phyloP scores from a whole-genome alignment of 2,888 invertebrate species.

The Athrips mouffetella region DNA sequence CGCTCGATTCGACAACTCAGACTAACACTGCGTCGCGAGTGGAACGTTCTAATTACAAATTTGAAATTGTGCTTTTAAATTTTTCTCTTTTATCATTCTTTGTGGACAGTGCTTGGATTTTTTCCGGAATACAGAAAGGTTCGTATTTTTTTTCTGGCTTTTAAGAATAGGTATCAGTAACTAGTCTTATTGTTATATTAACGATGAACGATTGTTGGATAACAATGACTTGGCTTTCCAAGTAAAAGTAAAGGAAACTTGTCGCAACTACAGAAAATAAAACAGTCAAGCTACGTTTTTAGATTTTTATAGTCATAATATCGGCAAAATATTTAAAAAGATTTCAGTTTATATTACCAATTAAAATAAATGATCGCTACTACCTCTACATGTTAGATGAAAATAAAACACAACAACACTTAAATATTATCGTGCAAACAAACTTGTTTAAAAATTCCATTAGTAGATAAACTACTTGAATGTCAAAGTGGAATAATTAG shows the following conservation, averaged over 20 bases:
- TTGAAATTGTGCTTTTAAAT: conserved; percentile 40
- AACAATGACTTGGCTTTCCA: conserved; percentile 30
- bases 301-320: no score
- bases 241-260: conserved; percentile 28
- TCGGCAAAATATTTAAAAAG: no score
- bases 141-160: conserved; percentile 28
- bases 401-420: no score
- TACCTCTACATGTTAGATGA: no score
- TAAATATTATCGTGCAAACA: no score
- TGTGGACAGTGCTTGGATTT: conserved; percentile 65
- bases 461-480: no score
- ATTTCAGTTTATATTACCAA: background rate
- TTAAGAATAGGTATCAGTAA: background rate
- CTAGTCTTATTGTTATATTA: conserved; percentile 22
- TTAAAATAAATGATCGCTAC: no score
- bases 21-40: conserved; percentile 50
- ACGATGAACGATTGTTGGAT: conserved; percentile 28
- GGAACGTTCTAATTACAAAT: conserved; percentile 41
- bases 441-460: background rate
- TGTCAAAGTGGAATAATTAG: no score
- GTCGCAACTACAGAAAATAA: conserved; percentile 5
- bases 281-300: background rate
- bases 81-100: conserved; percentile 41
- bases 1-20: conserved; percentile 25
- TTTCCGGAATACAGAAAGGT: conserved; percentile 43